A percentile compares a stretch with the other conserved stretches of the same genome.
phyloP scores from a whole-genome alignment of 2,797 vertebrate species.

The Amazona ochrocephala region DNA sequence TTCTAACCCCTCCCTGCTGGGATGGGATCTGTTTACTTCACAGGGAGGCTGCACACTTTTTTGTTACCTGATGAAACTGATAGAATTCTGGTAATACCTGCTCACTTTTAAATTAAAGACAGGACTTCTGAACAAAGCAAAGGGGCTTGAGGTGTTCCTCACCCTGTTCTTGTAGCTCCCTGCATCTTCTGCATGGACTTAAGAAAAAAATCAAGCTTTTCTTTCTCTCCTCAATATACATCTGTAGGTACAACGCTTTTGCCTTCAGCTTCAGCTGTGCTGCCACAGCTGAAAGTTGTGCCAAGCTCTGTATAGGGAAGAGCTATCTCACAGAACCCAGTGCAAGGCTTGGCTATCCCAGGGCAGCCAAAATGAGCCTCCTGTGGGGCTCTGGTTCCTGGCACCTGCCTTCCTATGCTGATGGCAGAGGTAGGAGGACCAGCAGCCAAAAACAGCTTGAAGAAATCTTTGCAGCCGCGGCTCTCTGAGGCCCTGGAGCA shows the following conservation, averaged over 20 bases:
- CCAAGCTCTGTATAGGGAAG: background rate
- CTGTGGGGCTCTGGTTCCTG: background rate
- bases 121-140: background rate
- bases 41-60: background rate
- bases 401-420: background rate
- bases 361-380: background rate
- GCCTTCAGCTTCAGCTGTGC: slow-evolving; percentile 6
- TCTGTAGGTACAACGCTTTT: background rate
- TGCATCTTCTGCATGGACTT: background rate
- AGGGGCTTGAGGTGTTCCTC: background rate
- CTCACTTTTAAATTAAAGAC: background rate
- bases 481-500: background rate
- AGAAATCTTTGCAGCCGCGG: background rate
- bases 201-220: background rate
- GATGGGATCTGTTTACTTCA: slow-evolving; percentile 55
- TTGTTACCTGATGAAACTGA: slow-evolving; percentile 16
- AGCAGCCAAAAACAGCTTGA: background rate
- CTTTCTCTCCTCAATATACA: background rate
- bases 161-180: background rate
- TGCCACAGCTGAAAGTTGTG: background rate
- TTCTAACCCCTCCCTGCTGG: slow-evolving; percentile 49
- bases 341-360: background rate
- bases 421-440: background rate
- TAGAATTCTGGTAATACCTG: background rate
- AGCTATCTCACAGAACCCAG: background rate